These are phyloP conservation scores for Neuroterus valhalla DNA, from an alignment of 1,140 invertebrate species.

Conservation along the genomic window DNA sequence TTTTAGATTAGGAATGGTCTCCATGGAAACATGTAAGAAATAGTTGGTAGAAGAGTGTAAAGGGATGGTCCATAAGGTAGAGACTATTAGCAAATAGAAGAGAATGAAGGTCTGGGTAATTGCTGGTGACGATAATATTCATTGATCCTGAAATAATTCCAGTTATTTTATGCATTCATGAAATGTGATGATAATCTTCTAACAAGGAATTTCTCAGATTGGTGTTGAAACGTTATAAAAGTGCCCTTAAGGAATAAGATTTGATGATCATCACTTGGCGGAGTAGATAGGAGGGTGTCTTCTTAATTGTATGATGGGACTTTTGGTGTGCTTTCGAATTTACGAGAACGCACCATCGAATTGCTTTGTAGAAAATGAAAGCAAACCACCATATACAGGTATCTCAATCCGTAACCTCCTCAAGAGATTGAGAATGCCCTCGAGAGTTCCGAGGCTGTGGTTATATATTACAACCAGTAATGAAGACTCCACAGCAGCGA, in stretches of 20 bases:
- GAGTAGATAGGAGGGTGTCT: not conserved
- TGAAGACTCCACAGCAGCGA: slow-evolving; percentile 55
- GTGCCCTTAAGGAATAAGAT: not conserved
- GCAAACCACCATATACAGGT: slow-evolving; percentile 42
- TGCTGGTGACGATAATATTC: no score
- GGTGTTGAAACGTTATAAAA: not conserved
- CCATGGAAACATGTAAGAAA: no score
- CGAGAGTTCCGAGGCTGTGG: slow-evolving; percentile 42
- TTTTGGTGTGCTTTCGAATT: slow-evolving; percentile 29
- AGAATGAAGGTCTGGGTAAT: no score
- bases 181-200: no score
- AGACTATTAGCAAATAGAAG: no score
- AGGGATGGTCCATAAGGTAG: no score
- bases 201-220: no score
- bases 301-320: slow-evolving; percentile 3
- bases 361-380: slow-evolving; percentile 21
- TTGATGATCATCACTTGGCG: slow-evolving; percentile 8
- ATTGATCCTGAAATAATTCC: no score
- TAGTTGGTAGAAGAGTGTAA: no score
- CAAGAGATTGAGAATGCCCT: slow-evolving; percentile 47
- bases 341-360: slow-evolving; percentile 27
- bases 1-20: no score
- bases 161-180: no score
- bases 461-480: slow-evolving; percentile 60
- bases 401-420: slow-evolving; percentile 49